A percentile compares a stretch with the other conserved stretches of the same genome.
Evolutionary conservation across 2,888 invertebrate genomes (phyloP).

Genomic region (Drosophila multiciliata): DNA sequence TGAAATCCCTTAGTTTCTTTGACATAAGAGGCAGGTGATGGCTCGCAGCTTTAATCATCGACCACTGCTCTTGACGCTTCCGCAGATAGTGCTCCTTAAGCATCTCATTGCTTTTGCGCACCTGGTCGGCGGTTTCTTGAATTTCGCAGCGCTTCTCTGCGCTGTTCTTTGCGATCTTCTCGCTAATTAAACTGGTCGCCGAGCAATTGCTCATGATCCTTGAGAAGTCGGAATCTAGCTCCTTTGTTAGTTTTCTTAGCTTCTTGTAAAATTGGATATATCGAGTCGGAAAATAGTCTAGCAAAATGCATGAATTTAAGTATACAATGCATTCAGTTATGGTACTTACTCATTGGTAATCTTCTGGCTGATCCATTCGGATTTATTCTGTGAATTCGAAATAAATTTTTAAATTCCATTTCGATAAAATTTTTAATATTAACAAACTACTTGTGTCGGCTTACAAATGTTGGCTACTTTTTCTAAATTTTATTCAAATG

Average conservation of each 20-base stretch:
- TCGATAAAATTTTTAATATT: too few relatives aligned
- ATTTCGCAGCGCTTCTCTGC: conserved; percentile 7
- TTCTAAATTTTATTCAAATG: background rate
- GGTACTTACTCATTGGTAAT: conserved; percentile 15
- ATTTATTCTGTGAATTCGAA: conserved; percentile 28
- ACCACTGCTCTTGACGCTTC: conserved; percentile 4
- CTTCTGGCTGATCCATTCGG: conserved; percentile 4
- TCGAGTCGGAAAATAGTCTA: conserved; percentile 4
- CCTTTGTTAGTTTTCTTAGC: background rate
- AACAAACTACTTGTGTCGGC: too few relatives aligned
- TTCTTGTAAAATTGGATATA: conserved; percentile 1
- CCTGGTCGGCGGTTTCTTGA: conserved; percentile 10
- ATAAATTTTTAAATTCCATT: conserved; percentile 31
- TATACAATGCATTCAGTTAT: too few relatives aligned
- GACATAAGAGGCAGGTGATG: conserved; percentile 11
- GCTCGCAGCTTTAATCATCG: too few relatives aligned
- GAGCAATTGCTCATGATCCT: conserved; percentile 18
- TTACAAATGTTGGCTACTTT: background rate
- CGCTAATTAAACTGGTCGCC: conserved; percentile 10
- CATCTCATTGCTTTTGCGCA: conserved; percentile 28
- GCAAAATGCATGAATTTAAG: background rate
- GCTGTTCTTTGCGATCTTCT: background rate
- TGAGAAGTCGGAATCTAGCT: background rate
- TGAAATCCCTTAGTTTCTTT: conserved; percentile 21
- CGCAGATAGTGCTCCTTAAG: conserved; percentile 32